phyloP scores from a whole-genome alignment of 35 echinoderm and acorn worm genomes.

The Apostichopus californicus region DNA sequence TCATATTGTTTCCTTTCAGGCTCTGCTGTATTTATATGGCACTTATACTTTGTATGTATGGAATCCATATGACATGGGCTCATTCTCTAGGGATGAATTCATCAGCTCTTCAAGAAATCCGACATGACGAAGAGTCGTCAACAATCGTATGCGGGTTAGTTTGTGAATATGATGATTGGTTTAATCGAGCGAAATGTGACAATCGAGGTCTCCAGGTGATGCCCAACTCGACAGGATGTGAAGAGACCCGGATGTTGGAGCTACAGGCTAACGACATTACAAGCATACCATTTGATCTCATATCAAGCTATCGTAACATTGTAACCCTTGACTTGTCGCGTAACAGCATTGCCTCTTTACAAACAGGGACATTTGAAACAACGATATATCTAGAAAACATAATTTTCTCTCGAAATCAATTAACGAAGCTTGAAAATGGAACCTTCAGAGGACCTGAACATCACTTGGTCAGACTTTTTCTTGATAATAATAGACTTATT shows the following conservation, averaged over 20 bases:
- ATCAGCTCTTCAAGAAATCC: no score
- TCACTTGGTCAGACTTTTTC: neutral
- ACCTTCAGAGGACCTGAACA: conserved; percentile 1
- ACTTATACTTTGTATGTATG: no score
- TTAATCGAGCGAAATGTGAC: neutral
- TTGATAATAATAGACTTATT: neutral
- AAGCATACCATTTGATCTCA: neutral
- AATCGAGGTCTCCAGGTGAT: neutral
- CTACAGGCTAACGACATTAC: neutral
- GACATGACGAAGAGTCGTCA: neutral
- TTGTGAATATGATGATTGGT: conserved; percentile 31
- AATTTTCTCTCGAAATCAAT: neutral
- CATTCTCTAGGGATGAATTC: no score
- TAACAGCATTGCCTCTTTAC: neutral
- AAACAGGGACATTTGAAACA: neutral
- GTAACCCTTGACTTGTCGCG: neutral
- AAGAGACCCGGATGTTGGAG: neutral
- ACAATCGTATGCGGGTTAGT: neutral
- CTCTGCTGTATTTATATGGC: no score
- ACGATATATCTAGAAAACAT: neutral
- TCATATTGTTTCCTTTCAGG: no score
- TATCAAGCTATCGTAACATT: neutral
- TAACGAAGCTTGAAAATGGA: conserved; percentile 1
- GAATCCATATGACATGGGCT: no score
- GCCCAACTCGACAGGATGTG: conserved; percentile 3